Base-by-base conservation (phyloP, 2,888 invertebrate genomes). In the Drosophila helvetica region DNA sequence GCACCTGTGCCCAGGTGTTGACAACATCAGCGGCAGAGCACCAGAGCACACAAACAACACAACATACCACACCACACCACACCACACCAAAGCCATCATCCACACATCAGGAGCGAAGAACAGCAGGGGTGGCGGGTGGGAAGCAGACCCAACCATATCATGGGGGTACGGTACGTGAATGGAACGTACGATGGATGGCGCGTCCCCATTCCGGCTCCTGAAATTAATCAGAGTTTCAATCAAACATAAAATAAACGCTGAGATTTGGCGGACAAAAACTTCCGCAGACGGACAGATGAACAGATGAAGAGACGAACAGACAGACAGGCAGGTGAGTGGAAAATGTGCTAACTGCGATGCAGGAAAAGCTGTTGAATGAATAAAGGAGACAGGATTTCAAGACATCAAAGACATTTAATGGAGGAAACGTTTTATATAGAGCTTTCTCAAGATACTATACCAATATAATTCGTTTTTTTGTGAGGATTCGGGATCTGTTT, bases 221-320 rank as follows among this genome's bases (percentile, higher is more conserved):
- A 74, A 86, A 84, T 88, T 84, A 86, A 89, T 89, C 85, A 86
- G 75, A 75, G 75, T 77, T 89, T 87, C 85, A 87, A 89, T 86
- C 86, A 85, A 87, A 87, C 76, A 75, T 72, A 75, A 82, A 86
- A 85, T 82, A 87, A 89, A 78, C 57, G 73, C 78, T 54, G 74
- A 82, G 88, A 89, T 87, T 85, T 77, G 65, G 78, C 57, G 71
- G 19, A 55, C 55, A 17, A 47, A 38, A 38, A 38, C 33, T 5
- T 0, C 33, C 5, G 33, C 5, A 33, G 12, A 12, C 38, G 46
- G 38, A 27, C 55, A 15, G 17, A 38, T 4, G 19, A 12, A 33
- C 33, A 33, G 33, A 33, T 10, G 22, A 22, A 22, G 5, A 4
- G 10, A 30, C 3, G 10, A 10, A 3, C 33, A 43, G 27, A 9